These are phyloP conservation scores for Phrynosoma blainvillii DNA, from an alignment of 2,113 vertebrate genomes.

Conservation along the genomic window DNA sequence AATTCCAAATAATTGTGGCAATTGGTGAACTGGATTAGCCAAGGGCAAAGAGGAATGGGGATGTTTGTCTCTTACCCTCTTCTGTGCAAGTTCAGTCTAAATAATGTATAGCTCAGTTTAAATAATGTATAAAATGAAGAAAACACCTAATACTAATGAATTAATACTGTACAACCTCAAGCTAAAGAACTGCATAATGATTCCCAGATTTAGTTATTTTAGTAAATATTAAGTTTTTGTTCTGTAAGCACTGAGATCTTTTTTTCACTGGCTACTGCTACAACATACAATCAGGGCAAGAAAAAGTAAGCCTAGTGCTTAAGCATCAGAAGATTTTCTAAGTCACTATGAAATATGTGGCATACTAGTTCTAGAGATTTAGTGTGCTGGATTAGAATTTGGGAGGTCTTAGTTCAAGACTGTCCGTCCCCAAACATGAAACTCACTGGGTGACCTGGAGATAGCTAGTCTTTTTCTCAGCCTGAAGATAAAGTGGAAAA, in stretches of 20 bases:
- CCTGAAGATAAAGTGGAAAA: neutral
- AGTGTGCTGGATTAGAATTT: neutral
- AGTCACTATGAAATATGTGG: neutral
- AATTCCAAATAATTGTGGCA: neutral
- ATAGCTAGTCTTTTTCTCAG: neutral
- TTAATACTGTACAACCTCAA: neutral
- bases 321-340: neutral
- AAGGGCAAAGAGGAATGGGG: neutral
- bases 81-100: neutral
- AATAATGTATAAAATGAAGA: too few relatives aligned
- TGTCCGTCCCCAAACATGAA: neutral
- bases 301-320: neutral
- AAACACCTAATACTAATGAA: neutral
- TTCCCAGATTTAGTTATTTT: too few relatives aligned
- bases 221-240: neutral
- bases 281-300: neutral
- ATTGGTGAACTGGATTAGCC: neutral
- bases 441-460: neutral
- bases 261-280: neutral
- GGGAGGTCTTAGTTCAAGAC: neutral
- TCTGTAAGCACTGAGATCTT: neutral
- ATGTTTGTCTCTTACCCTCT: too few relatives aligned
- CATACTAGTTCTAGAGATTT: neutral
- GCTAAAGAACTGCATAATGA: neutral
- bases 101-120: neutral